Evolutionary conservation across 2,113 vertebrate species (phyloP).

Genomic region (Naja naja): DNA sequence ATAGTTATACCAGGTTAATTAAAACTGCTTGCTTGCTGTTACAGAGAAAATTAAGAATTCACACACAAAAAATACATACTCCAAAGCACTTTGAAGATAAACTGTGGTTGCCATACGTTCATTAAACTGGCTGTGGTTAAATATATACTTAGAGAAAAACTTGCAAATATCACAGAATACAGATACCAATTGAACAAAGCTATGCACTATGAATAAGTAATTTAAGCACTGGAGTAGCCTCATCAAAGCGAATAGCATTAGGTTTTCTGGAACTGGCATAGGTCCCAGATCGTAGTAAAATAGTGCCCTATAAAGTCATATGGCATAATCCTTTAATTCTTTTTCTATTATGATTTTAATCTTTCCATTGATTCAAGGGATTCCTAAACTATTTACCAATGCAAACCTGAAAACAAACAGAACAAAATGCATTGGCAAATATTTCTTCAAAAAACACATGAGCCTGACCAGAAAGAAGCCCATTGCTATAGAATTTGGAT

Average conservation of each 20-base stretch:
- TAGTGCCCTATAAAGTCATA: constrained; percentile 9
- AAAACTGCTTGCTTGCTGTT: not conserved
- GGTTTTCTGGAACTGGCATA: not conserved
- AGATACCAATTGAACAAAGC: not conserved
- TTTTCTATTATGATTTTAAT: not conserved
- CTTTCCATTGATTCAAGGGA: constrained; percentile 1
- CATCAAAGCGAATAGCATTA: not conserved
- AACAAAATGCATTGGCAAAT: constrained; percentile 7
- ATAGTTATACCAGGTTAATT: not conserved
- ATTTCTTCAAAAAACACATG: not conserved
- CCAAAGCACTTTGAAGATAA: not conserved
- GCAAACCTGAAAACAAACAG: not conserved
- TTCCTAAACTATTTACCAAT: not conserved
- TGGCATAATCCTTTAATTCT: not conserved
- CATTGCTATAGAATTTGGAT: not conserved
- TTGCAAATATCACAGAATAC: not conserved
- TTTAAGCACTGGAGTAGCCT: not conserved
- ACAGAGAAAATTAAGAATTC: not conserved
- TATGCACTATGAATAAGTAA: not conserved
- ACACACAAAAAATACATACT: not conserved
- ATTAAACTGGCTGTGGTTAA: not conserved
- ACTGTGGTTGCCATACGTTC: not conserved
- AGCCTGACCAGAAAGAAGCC: not conserved
- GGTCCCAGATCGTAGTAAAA: constrained; percentile 1
- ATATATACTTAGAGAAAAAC: not conserved